phyloP scores from a whole-genome alignment of 2,797 vertebrate species.

The Toxotes lorentzi region DNA sequence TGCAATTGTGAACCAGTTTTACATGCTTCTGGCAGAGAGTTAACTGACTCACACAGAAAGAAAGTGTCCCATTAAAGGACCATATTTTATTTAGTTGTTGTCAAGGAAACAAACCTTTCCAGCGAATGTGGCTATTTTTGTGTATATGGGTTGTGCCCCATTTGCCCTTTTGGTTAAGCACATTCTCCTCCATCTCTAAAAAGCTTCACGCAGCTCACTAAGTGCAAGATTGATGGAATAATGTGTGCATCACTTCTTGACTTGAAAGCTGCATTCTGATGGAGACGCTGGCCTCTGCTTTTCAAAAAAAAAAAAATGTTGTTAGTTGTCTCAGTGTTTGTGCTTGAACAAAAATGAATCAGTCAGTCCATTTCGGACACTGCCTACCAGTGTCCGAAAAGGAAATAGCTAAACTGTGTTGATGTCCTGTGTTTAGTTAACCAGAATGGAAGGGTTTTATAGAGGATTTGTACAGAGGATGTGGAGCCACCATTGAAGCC shows the following conservation, averaged over 20 bases:
- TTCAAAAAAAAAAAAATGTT: conserved; percentile 2
- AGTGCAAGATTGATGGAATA: conserved; percentile 57
- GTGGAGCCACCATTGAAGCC: conserved; percentile 15
- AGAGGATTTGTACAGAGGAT: background rate
- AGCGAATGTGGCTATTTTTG: conserved; percentile 54
- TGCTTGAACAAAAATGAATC: background rate
- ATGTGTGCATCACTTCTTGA: conserved; percentile 10
- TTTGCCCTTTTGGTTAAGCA: conserved; percentile 43
- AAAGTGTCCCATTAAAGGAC: conserved; percentile 44
- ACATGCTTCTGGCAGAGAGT: background rate
- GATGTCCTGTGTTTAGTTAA: conserved; percentile 4
- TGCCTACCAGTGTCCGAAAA: background rate
- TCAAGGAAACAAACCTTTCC: conserved; percentile 56
- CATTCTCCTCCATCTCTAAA: conserved; percentile 31
- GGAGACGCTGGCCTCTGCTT: conserved; percentile 8
- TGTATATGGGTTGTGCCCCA: conserved; percentile 41
- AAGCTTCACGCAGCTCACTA: conserved; percentile 23
- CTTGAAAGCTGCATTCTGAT: conserved; percentile 28
- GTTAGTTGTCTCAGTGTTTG: background rate
- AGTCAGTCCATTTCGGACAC: background rate
- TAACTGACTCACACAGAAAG: conserved; percentile 7
- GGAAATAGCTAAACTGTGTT: background rate
- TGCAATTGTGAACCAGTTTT: conserved; percentile 8
- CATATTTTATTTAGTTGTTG: conserved; percentile 74
- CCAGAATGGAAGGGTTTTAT: background rate